Conservation (phyloP, 2,113 vertebrate species). For the Lycocorax pyrrhopterus region DNA sequence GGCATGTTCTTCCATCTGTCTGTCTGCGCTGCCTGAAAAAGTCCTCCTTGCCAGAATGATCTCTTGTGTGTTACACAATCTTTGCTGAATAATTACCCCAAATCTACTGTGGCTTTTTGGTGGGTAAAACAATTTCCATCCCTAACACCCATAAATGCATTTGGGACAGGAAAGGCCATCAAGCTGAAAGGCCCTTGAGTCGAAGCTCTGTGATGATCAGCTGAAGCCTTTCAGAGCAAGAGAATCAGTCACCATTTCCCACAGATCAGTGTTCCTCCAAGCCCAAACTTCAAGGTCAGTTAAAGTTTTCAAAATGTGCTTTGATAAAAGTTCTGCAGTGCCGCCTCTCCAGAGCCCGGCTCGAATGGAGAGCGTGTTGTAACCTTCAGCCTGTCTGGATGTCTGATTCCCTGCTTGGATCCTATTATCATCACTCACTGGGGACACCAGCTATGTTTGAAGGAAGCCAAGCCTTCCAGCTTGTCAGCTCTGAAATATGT, state of each 20-base stretch:
- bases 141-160: not conserved
- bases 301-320: not conserved
- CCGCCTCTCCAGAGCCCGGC: not conserved
- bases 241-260: not conserved
- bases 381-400: constrained; percentile 17
- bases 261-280: not conserved
- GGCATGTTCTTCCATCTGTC: fast-evolving
- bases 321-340: not conserved
- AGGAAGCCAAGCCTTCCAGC: constrained; percentile 19
- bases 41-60: not conserved
- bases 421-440: not conserved
- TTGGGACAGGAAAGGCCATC: not conserved
- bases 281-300: not conserved
- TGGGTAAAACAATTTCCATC: not conserved
- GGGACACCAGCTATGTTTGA: constrained; percentile 16
- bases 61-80: not conserved
- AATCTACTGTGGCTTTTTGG: not conserved
- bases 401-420: constrained; percentile 21
- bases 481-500: constrained; percentile 26
- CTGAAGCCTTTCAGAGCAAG: not conserved
- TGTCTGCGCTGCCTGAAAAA: not conserved
- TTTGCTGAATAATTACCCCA: not conserved
- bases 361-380: fast-evolving
- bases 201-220: not conserved
- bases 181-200: not conserved